Base-by-base conservation (phyloP, 2,797 vertebrate genomes). In the Gobionotothen gibberifrons region DNA sequence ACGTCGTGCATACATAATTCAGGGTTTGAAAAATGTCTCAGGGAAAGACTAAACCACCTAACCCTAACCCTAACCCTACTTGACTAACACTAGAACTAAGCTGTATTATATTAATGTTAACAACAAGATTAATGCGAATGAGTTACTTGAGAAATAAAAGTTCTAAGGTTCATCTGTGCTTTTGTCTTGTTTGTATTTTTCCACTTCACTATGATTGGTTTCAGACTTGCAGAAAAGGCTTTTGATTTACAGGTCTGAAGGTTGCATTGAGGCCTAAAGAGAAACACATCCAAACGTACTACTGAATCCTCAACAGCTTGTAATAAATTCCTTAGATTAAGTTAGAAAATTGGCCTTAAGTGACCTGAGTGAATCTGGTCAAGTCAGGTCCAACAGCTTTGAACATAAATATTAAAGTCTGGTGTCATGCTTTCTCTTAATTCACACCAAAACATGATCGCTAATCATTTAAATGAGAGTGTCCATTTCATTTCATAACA, bases 391-490 rank as follows among this genome's bases (percentile, higher is more conserved):
- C 54, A 78, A 60, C 46, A 71, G 69, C 55, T 81, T 43, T 79
- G 40, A 74, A 64, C 51, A 78, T 76, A 87, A 80, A 80, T 83
- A 82, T 70, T 51, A 43, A 64, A 51, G 42, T 72, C 42, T 75
- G 55, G 72, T 64, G 76, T 67, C 78, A 81, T 81, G 76, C 53
- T 81, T 74, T 86, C 14, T 63, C 69, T 71, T 51, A 76, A 78
- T 72, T 79, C 69, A 72, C 15, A 83, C 64, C 43, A 78, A 85
- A 85, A 81, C 72, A 83, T 68, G 49, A 83, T 48, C 57, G 47
- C 76, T 78, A 73, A 85, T 83, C 58, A 79, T 82, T 77, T 86
- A 79, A 89, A 78, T 64, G 68, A 79, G 57, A 76, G 19, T 79
- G 64, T 82, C 78, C 36, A 72, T 80, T 84, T 89, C 75, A 84